These are phyloP conservation scores for Alca torda DNA, from an alignment of 2,797 vertebrate genomes.

Conservation along the genomic window DNA sequence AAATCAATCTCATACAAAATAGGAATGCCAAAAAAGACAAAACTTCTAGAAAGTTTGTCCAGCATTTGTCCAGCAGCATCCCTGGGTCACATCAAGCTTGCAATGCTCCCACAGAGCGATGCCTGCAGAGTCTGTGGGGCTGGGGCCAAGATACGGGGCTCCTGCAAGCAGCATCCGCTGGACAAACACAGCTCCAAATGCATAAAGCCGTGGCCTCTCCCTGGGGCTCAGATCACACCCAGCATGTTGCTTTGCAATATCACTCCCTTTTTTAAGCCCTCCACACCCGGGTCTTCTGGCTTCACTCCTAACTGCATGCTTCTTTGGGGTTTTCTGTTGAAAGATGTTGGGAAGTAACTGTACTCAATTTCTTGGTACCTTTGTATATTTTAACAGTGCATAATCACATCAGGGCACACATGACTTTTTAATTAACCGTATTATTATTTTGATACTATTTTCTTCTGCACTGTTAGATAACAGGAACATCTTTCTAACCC, in stretches of 20 bases:
- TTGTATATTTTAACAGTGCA: background rate
- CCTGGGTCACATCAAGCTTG: background rate
- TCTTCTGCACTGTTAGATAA: background rate
- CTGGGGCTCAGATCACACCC: background rate
- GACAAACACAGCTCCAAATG: background rate
- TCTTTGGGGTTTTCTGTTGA: background rate
- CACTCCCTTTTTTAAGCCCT: background rate
- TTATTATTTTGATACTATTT: background rate
- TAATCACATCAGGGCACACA: background rate
- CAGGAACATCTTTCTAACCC: background rate
- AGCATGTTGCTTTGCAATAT: background rate
- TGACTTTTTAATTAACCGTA: background rate
- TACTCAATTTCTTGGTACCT: background rate
- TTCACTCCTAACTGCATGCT: background rate
- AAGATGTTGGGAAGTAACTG: background rate
- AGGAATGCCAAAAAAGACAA: background rate
- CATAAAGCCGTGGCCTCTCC: background rate
- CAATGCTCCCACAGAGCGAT: rapidly evolving
- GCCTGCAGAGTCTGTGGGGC: background rate
- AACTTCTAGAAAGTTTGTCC: background rate
- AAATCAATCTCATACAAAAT: background rate
- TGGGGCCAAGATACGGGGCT: background rate
- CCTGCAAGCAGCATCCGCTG: background rate
- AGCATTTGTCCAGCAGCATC: background rate
- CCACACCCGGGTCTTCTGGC: background rate